Evolutionary conservation across 2,888 invertebrate genomes (phyloP), one percentile per base, ranked within the genome.

Genomic region (Xestia ashworthii): DNA sequence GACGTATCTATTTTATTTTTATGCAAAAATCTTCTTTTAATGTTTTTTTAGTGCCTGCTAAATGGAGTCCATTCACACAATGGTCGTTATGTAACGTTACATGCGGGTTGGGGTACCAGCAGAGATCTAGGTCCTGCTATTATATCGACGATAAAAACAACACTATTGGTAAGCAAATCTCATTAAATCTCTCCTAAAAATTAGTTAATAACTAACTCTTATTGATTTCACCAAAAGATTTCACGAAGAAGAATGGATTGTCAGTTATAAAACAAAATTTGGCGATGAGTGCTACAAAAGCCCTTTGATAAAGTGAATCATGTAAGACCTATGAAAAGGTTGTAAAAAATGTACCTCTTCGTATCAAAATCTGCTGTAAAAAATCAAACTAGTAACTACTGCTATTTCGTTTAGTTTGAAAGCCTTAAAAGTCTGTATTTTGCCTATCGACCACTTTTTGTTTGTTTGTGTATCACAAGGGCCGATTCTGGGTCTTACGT

Each of bases 11-110:
- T 32, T 32, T 48, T 53, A 1, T 16, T 32, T 75, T 58, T 1
- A 41, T 62, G 44, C 2, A 12, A 41, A 50, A 16, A 44, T 41
- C 0, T 41, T 32, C 1, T 74, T 69, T 55, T 0, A 5, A 38
- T 2, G 14, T 79, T 62, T 53, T 89, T 89, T 1, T 87, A 97
- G 97, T 97, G 22, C 96, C 97, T 0, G 96, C 95, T 1, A 96
- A 97, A 86, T 97, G 97, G 97, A 93, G 93, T 32, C 22, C 83
- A 0, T 97, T 97, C 96, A 92, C 95, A 0, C 77, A 90, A 1
- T 97, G 97, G 97, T 92, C 94, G 16, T 91, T 91, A 19, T 97
- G 97, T 90, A 96, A 96, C 88, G 94, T 89, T 3, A 95, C 95
- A 0, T 97, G 97, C 76, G 97, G 97, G 0, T 84, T 90, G 11